Evolutionary conservation across 1,140 invertebrate genomes (phyloP), one percentile per base, ranked within the genome.

Genomic region (Galleria mellonella): DNA sequence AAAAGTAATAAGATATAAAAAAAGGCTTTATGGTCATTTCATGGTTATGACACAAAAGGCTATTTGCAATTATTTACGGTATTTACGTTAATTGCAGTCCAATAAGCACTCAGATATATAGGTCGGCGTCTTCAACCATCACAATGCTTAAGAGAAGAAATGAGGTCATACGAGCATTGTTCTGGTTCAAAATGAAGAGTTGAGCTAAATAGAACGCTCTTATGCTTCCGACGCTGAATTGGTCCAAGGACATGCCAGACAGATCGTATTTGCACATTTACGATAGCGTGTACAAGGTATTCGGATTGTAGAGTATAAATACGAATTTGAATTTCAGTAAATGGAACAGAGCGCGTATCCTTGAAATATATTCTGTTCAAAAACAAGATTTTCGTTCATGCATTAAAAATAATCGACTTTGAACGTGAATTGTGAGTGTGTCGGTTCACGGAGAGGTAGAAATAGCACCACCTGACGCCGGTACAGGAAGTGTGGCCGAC

Each of bases 391-490:
- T 36, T 33, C 43, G 53, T 37, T n/a, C 39, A 23, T 33, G 42
- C 43, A 49, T 75, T 70, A 56, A 68, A 77, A 75, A 72, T 74
- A 72, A 66, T 64, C 65, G 74, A 62, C 74, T 76, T 74, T 78
- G 72, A 83, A 79, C 72, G 61, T 71, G 73, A 76, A 79, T 71
- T 67, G 57, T 65, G 55, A 43, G 46, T 39, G 33, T 32, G 50
- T 32, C 57, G 62, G 73, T 72, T 73, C 70, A 77, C 51, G 69
- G 71, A 63, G 66, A 75, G 57, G 62, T 68, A 64, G 70, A 78
- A 76, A 78, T 76, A 75, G 62, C 59, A 68, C 42, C 63, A 74
- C 71, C 72, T 77, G 71, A 74, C 67, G 62, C 43, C 47, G 55
- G 54, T 64, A 55, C 64, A 70, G 74, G 74, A 76, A 74, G 72